Conservation (phyloP, 2,797 vertebrate species). For the Parotocinclus haroldoi region DNA sequence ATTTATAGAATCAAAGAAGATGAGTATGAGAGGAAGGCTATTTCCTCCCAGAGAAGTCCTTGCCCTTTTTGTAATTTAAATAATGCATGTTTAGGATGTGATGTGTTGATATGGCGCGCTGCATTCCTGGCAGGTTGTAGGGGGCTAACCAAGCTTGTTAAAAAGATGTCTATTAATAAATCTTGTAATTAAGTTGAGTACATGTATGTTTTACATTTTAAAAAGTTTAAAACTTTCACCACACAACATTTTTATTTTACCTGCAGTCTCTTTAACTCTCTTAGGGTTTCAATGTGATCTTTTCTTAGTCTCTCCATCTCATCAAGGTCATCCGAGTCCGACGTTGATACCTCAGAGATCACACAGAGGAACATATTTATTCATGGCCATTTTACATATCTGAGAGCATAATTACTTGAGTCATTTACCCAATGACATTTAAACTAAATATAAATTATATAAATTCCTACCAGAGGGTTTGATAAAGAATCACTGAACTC, state of each 20-base stretch:
- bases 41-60: no score
- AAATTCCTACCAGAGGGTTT: constrained; percentile 18
- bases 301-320: constrained; percentile 77
- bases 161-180: no score
- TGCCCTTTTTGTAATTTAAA: no score
- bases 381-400: background rate
- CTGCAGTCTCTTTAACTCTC: constrained; percentile 81
- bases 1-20: no score
- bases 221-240: background rate
- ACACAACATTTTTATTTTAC: constrained; percentile 58
- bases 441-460: background rate
- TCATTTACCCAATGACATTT: background rate
- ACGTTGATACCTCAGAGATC: constrained; percentile 64
- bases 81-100: no score
- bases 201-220: background rate
- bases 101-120: no score
- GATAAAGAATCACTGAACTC: constrained; percentile 66
- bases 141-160: no score
- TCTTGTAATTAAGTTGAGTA: background rate
- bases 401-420: no score
- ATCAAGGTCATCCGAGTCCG: constrained; percentile 72
- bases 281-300: constrained; percentile 80
- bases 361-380: constrained; percentile 2
- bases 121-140: no score
- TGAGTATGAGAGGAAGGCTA: no score